Conservation (phyloP, 2,113 vertebrate genomes). For the Microtus pennsylvanicus region DNA sequence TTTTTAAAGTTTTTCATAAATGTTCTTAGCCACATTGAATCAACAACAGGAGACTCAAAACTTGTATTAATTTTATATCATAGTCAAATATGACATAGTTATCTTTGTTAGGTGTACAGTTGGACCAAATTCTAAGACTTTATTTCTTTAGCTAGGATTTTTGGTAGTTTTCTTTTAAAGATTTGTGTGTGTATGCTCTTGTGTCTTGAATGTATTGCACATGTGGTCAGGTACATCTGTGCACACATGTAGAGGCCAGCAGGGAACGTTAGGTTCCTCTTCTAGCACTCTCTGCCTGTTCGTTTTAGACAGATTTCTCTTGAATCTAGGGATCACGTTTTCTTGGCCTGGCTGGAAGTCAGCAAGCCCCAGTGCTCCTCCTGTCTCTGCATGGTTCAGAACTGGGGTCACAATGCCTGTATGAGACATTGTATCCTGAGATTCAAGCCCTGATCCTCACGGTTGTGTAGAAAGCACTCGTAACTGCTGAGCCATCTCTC, state of each 20-base stretch:
- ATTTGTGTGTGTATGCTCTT: too few relatives aligned
- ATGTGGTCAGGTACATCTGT: not conserved
- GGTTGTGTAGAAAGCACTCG: not conserved
- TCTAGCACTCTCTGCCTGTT: not conserved
- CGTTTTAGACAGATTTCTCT: not conserved
- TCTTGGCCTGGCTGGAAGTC: not conserved
- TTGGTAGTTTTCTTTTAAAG: not conserved
- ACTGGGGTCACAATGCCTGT: not conserved
- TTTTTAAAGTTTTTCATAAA: not conserved
- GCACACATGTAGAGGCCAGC: not conserved
- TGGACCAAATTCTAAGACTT: not conserved
- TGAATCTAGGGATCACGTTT: not conserved
- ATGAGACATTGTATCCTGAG: too few relatives aligned
- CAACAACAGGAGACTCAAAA: conserved; percentile 47
- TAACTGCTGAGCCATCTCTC: not conserved
- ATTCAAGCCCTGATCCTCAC: not conserved
- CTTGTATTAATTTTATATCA: conserved; percentile 62
- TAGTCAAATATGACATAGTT: not conserved
- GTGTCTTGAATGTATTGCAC: not conserved
- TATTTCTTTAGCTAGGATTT: conserved; percentile 28
- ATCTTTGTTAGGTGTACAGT: conserved; percentile 9
- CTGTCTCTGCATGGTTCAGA: not conserved
- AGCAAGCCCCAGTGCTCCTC: not conserved
- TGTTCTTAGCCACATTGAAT: conserved; percentile 23
- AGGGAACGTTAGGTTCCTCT: not conserved